These are phyloP conservation scores for Heliangelus exortis DNA, from an alignment of 2,797 vertebrate species.

Conservation along the genomic window DNA sequence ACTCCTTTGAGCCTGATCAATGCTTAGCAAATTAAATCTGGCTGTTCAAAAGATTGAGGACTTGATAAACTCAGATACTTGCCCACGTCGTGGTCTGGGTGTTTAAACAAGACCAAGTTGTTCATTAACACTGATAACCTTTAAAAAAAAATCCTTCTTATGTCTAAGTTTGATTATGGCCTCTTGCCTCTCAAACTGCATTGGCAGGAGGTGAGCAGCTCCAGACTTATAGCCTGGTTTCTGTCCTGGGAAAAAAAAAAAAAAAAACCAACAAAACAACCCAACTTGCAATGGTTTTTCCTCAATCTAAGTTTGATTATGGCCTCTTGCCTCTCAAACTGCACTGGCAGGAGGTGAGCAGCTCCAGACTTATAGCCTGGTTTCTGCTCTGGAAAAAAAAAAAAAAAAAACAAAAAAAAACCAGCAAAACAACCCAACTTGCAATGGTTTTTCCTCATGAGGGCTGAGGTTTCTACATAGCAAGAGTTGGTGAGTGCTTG, in stretches of 20 bases:
- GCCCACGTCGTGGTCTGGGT: neutral
- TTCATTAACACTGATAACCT: slow-evolving; percentile 40
- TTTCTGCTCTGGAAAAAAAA: neutral
- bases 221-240: neutral
- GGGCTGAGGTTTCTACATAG: neutral
- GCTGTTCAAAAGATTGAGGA: slow-evolving; percentile 9
- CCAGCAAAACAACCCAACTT: no score
- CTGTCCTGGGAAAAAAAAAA: neutral
- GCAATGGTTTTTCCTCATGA: neutral
- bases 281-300: neutral
- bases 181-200: neutral
- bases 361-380: neutral
- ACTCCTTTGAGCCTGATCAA: neutral
- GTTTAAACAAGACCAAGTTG: neutral
- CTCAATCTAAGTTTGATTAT: neutral
- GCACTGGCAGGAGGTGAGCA: neutral
- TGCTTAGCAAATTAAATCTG: slow-evolving; percentile 43
- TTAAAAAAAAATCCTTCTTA: slow-evolving; percentile 5
- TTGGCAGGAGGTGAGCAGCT: neutral
- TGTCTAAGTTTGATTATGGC: neutral
- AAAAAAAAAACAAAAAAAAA: neutral
- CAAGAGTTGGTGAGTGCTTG: neutral
- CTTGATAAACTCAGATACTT: slow-evolving; percentile 20
- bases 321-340: neutral
- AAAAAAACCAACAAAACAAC: no score